Base-by-base conservation (phyloP, 1,140 invertebrate genomes). In the Drosophila cardini region DNA sequence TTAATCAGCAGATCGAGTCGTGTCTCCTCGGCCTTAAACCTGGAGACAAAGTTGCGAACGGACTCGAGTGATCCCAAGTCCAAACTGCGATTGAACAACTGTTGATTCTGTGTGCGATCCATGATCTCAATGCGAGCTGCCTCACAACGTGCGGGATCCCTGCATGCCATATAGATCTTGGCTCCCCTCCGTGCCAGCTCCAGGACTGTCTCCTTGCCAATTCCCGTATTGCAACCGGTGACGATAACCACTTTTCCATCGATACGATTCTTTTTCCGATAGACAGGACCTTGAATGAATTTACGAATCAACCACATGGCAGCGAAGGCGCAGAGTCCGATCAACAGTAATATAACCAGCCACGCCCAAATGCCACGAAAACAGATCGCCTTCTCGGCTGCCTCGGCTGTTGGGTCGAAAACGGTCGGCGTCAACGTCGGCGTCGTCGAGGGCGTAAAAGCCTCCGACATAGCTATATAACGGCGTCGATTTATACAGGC, bases 161-260 rank as follows among this genome's bases (percentile, higher is more conserved):
- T 93, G 90, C 97, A 98, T n/a, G 97, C 97, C 94, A 98, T 95
- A 64, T 98, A 95, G 57, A 98, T 95, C 93, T 94, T 94, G 3
- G 96, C 93, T 92, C 96, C 96, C 92, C 96, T 93, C 81, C 94
- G 94, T 34, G 96, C 96, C 76, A 97, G 93, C 89, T 97, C 96
- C 53, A 94, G 84, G 0, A 95, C 97, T 10, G 97, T 97, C 91
- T 96, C 96, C 93, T 97, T 97, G 7, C 98, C 98, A 76, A 98
- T 98, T 8, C 98, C 98, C 18, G 96, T 95, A 90, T 98, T 98
- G 38, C 95, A 96, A n/a, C 98, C 98, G n/a, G 91, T 92, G 0
- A 92, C 86, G 26, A 92, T 91, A 2, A 92, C 91, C 64, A 92
- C 90, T 71, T 92, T 92, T 62, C 90, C 91, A 68, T 91, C 91